A percentile compares a stretch with the other conserved stretches of the same genome.
Conservation (phyloP, 2,888 invertebrate species). For the Trichopria drosophilae region DNA sequence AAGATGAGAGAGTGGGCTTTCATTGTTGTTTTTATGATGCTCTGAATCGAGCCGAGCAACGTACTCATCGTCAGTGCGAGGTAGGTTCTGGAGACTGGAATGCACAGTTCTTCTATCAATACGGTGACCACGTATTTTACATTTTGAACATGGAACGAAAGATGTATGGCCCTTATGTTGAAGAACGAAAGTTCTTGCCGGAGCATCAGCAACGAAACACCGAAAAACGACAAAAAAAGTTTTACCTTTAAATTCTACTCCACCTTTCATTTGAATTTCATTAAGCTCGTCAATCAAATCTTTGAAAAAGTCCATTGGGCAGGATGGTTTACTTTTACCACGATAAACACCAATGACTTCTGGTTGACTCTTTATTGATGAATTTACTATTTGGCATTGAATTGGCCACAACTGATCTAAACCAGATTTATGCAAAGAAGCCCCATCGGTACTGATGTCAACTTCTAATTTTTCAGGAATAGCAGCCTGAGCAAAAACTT, state of each 20-base stretch:
- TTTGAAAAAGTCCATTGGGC: slow-evolving; percentile 5
- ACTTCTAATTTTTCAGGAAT: slow-evolving; percentile 8
- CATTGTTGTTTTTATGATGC: slow-evolving; percentile 27
- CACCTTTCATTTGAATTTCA: slow-evolving; percentile 14
- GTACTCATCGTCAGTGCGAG: slow-evolving; percentile 21
- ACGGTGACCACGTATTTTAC: slow-evolving; percentile 21
- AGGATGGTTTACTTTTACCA: slow-evolving; percentile 9
- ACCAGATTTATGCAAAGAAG: slow-evolving; percentile 12
- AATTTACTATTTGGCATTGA: slow-evolving; percentile 29
- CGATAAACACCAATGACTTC: slow-evolving; percentile 32
- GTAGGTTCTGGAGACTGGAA: slow-evolving; percentile 2
- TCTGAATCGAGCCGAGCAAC: slow-evolving; percentile 11
- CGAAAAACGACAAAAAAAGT: slow-evolving; percentile 13
- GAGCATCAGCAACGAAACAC: slow-evolving; percentile 31
- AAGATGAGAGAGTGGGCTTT: slow-evolving; percentile 12
- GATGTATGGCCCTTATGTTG: slow-evolving; percentile 29
- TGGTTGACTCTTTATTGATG: slow-evolving; percentile 15
- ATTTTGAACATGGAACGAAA: slow-evolving; percentile 29
- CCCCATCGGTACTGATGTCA: slow-evolving; percentile 31
- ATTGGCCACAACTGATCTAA: slow-evolving; percentile 35
- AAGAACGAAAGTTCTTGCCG: slow-evolving; percentile 26
- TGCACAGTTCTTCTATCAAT: neutral
- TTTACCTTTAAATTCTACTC: slow-evolving; percentile 18
- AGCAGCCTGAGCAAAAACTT: neutral
- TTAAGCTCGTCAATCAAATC: slow-evolving; percentile 10